Percentiles rank a stretch among this genome's conserved stretches.
phyloP scores from a whole-genome alignment of 2,113 vertebrate genomes.

The Vimba vimba region DNA sequence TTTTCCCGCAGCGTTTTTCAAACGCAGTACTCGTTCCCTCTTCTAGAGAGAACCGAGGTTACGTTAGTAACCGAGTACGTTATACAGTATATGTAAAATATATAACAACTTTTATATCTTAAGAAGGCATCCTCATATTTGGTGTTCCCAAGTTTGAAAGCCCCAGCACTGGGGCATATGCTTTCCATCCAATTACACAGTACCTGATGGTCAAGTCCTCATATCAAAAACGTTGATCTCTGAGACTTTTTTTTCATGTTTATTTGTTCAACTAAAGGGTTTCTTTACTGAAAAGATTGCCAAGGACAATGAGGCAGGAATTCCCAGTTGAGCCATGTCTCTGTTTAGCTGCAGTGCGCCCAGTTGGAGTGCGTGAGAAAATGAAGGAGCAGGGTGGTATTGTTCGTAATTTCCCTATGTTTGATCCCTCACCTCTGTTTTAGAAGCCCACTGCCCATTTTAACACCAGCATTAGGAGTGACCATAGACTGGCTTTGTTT shows the following conservation, averaged over 20 bases:
- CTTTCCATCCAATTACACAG: background rate
- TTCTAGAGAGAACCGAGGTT: no score
- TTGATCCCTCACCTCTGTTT: slow-evolving; percentile 29
- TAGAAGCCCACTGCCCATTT: slow-evolving; percentile 32
- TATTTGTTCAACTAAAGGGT: slow-evolving; percentile 40
- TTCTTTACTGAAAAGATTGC: slow-evolving; percentile 32
- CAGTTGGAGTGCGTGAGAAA: slow-evolving; percentile 47
- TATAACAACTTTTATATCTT: background rate
- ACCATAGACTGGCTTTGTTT: slow-evolving; percentile 12
- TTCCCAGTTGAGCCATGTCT: slow-evolving; percentile 24
- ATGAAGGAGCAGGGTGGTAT: slow-evolving; percentile 30
- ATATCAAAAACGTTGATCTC: slow-evolving; percentile 18
- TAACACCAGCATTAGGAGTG: slow-evolving; percentile 13
- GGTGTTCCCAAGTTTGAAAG: background rate
- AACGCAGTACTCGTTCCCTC: no score
- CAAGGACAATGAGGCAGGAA: slow-evolving; percentile 50
- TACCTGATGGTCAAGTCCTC: background rate
- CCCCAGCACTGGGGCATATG: background rate
- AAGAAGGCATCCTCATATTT: background rate
- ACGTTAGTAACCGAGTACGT: no score
- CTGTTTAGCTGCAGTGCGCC: slow-evolving; percentile 37
- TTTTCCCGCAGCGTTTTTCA: no score
- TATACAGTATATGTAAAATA: no score
- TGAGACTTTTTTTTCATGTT: slow-evolving; percentile 24
- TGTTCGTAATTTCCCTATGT: slow-evolving; percentile 36